A percentile compares a stretch with the other conserved stretches of the same genome.
Evolutionary conservation across 1,140 invertebrate species (phyloP).

Genomic region (Meteorus sp.): DNA sequence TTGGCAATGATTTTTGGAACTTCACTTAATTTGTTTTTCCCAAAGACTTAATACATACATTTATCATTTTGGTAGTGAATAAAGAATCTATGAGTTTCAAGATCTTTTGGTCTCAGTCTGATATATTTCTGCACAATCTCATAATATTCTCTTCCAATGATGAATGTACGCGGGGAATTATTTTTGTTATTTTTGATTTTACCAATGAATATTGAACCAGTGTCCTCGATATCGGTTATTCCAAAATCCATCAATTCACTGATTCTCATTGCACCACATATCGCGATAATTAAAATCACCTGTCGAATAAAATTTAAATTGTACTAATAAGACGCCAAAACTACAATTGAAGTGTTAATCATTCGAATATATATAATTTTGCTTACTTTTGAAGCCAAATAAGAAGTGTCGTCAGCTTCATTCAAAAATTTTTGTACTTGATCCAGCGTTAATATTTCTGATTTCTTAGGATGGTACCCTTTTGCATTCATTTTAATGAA

Average conservation of each 20-base stretch:
- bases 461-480: constrained; percentile 18
- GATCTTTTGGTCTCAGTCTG: not conserved
- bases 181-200: not conserved
- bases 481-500: constrained; percentile 8
- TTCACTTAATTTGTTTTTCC: not conserved
- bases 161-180: not conserved
- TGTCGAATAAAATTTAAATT: not conserved
- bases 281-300: not conserved
- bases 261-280: not conserved
- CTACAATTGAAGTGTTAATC: not conserved
- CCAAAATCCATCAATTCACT: not conserved
- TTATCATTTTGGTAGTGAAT: not conserved
- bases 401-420: constrained; percentile 25
- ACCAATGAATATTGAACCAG: not conserved
- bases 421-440: constrained; percentile 24
- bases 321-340: too few species aligned
- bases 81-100: not conserved
- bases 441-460: constrained; percentile 16
- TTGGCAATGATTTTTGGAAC: not conserved
- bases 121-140: not conserved
- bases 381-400: constrained; percentile 27
- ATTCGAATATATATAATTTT: not conserved
- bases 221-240: not conserved
- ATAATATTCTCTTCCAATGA: not conserved
- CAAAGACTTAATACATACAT: not conserved